Conservation (phyloP, 2,113 vertebrate genomes). For the Otus sunia region DNA sequence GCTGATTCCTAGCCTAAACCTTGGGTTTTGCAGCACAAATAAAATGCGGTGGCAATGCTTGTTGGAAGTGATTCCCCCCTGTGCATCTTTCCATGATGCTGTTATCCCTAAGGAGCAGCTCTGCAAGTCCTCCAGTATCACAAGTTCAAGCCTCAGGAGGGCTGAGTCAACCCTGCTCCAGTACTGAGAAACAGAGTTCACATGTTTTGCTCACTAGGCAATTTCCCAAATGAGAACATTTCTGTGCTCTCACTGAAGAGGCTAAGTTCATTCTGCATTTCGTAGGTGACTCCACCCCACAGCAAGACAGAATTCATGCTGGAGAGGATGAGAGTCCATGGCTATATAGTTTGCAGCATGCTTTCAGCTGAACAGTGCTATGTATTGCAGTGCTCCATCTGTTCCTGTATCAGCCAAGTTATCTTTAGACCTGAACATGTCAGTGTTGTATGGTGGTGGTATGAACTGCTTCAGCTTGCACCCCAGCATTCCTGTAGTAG, state of each 20-base stretch:
- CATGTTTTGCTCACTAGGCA: neutral
- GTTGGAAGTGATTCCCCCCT: neutral
- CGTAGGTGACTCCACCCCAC: neutral
- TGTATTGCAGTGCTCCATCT: slow-evolving; percentile 50
- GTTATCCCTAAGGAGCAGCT: neutral
- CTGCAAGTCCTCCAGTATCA: neutral
- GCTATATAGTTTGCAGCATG: neutral
- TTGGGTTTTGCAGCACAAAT: neutral
- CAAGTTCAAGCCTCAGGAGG: neutral
- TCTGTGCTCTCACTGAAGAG: neutral
- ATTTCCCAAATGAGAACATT: neutral
- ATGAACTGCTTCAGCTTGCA: slow-evolving; percentile 18
- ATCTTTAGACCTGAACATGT: slow-evolving; percentile 58
- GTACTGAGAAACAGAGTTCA: neutral
- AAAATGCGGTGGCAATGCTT: neutral
- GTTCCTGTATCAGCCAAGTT: slow-evolving; percentile 26
- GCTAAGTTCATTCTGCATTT: neutral
- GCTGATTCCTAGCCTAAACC: neutral
- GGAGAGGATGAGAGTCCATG: neutral
- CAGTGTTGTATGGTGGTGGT: slow-evolving; percentile 20
- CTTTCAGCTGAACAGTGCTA: slow-evolving; percentile 4
- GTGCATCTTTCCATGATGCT: neutral
- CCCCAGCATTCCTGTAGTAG: slow-evolving; percentile 19
- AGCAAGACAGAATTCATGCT: neutral
- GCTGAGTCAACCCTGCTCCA: neutral